Conservation (phyloP, 2,888 invertebrate species). For the Hypercompe scribonia region DNA sequence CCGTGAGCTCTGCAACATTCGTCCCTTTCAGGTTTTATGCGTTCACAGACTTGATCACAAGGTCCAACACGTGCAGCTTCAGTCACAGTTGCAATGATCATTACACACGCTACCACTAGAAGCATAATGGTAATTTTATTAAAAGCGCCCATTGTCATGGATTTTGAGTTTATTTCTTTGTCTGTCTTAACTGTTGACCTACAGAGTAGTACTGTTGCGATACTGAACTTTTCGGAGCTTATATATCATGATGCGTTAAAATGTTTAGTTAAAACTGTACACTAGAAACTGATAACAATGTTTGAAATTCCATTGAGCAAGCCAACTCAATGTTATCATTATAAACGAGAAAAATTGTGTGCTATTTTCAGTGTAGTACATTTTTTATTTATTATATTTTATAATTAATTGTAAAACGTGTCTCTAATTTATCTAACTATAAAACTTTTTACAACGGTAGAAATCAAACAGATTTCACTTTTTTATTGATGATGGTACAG, state of each 20-base stretch:
- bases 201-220: background rate
- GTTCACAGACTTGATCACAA: background rate
- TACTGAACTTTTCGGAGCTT: background rate
- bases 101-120: background rate
- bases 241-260: background rate
- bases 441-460: too few species aligned
- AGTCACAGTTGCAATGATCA: background rate
- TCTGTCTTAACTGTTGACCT: background rate
- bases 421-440: too few species aligned
- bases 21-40: background rate
- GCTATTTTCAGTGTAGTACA: background rate
- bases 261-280: too few species aligned
- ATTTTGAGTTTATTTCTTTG: background rate
- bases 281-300: background rate
- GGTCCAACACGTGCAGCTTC: background rate
- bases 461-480: too few species aligned
- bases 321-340: background rate
- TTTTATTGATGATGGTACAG: too few species aligned
- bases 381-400: background rate
- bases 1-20: constrained; percentile 5
- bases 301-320: background rate
- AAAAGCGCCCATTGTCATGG: background rate
- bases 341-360: background rate
- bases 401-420: background rate
- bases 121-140: constrained; percentile 5